Percentiles rank a stretch among this genome's conserved stretches.
These are phyloP conservation scores for Automeris io DNA, from an alignment of 2,888 invertebrate species.

Conservation along the genomic window DNA sequence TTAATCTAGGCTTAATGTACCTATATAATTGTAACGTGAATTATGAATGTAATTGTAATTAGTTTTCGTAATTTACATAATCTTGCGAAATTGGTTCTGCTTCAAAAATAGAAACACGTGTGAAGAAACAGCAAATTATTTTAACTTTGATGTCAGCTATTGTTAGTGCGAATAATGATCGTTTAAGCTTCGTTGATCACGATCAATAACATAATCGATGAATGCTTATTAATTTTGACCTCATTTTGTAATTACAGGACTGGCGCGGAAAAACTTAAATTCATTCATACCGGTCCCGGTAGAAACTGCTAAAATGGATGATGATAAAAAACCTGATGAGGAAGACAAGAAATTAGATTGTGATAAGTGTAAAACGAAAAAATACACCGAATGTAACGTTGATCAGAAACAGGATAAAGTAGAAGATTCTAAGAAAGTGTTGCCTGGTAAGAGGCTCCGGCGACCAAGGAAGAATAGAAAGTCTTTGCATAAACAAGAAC, in stretches of 20 bases:
- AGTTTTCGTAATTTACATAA: neutral
- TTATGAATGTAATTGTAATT: neutral
- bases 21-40: neutral
- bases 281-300: slow-evolving; percentile 65
- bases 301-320: slow-evolving; percentile 46
- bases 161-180: neutral
- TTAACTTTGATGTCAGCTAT: neutral
- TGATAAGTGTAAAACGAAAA: slow-evolving; percentile 47
- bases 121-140: neutral
- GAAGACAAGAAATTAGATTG: slow-evolving; percentile 52
- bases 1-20: too few species aligned
- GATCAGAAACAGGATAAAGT: slow-evolving; percentile 47
- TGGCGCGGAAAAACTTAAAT: slow-evolving; percentile 60
- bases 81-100: slow-evolving; percentile 6
- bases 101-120: slow-evolving; percentile 7
- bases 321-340: slow-evolving; percentile 47
- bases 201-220: neutral
- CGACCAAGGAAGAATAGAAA: slow-evolving; percentile 64
- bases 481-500: slow-evolving; percentile 51
- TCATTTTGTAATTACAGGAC: slow-evolving; percentile 40
- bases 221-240: slow-evolving; percentile 3
- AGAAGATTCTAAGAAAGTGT: slow-evolving; percentile 48
- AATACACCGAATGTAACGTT: slow-evolving; percentile 45
- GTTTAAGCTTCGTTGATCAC: neutral
- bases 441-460: slow-evolving; percentile 40